These are phyloP conservation scores for Pluvialis apricaria DNA, from an alignment of 2,113 vertebrate genomes.

Conservation along the genomic window DNA sequence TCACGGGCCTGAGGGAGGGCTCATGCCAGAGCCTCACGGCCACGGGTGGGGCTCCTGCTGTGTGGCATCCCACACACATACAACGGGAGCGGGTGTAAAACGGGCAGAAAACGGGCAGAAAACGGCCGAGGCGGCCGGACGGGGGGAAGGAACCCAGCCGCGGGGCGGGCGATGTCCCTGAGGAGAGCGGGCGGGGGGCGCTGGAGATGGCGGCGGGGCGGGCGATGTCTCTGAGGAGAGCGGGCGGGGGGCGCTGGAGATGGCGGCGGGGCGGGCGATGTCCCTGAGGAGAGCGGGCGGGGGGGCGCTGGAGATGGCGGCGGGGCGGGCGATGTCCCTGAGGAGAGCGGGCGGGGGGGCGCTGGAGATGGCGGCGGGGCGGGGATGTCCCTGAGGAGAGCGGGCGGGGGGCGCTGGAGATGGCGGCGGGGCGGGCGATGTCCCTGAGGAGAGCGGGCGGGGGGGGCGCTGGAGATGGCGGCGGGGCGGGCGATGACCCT, in stretches of 20 bases:
- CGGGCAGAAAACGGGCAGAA: no score
- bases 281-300: neutral
- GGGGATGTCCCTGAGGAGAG: neutral
- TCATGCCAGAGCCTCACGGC: no score
- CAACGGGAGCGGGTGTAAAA: neutral
- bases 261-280: neutral
- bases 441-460: neutral
- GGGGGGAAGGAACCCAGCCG: no score
- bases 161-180: neutral
- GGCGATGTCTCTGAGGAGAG: neutral
- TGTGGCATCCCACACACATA: neutral
- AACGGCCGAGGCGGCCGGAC: neutral
- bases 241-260: rapidly evolving
- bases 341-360: rapidly evolving
- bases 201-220: neutral
- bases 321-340: neutral
- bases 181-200: rapidly evolving
- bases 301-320: neutral
- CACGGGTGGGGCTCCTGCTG: no score
- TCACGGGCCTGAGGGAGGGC: neutral
- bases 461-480: neutral
- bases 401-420: rapidly evolving
- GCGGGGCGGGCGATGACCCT: no score
- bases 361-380: neutral
- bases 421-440: neutral